phyloP scores from a whole-genome alignment of 2,113 vertebrate species.

The Callorhinus ursinus region DNA sequence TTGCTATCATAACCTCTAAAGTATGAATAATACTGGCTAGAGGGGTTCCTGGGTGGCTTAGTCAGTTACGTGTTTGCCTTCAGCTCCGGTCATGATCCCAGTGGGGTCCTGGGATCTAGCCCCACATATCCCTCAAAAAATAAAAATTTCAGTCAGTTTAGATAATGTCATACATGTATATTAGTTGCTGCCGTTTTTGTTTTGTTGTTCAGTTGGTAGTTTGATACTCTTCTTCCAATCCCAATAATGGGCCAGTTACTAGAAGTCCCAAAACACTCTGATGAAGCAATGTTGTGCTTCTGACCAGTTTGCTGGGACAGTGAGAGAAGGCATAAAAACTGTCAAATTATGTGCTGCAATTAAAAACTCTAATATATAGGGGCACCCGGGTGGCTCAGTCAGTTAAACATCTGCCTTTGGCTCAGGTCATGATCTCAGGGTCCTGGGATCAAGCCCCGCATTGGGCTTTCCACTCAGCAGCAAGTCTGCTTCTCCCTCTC shows the following conservation, averaged over 20 bases:
- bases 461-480: neutral
- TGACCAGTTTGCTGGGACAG: constrained; percentile 38
- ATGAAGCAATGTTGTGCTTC: neutral
- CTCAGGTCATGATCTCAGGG: neutral
- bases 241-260: neutral
- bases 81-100: neutral
- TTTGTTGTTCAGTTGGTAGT: neutral
- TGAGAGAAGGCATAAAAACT: constrained; percentile 32
- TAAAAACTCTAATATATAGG: constrained; percentile 20
- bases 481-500: neutral
- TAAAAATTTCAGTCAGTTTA: neutral
- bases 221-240: neutral
- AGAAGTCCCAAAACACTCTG: neutral
- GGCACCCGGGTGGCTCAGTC: neutral
- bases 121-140: neutral
- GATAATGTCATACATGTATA: neutral
- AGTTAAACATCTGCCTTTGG: neutral
- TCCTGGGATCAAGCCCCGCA: accelerated
- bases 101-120: neutral
- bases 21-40: neutral
- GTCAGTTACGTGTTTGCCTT: neutral
- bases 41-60: neutral
- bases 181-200: neutral
- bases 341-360: constrained; percentile 66
- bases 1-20: neutral